These are phyloP conservation scores for Ictalurus punctatus DNA, from an alignment of 2,113 vertebrate species.

Conservation along the genomic window DNA sequence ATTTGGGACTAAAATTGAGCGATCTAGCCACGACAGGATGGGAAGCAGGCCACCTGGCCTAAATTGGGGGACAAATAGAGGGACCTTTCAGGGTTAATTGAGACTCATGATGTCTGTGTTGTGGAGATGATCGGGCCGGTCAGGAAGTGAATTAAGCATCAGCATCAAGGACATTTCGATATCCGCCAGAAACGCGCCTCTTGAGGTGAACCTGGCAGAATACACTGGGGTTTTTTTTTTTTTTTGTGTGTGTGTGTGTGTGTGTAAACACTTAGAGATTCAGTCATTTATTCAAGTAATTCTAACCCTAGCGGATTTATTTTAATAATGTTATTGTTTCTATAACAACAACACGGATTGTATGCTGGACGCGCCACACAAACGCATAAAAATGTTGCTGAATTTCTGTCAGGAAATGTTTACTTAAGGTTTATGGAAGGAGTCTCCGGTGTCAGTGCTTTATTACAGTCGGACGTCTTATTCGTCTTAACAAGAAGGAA, in stretches of 20 bases:
- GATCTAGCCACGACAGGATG: neutral
- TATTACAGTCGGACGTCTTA: neutral
- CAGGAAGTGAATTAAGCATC: neutral
- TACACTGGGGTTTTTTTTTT: neutral
- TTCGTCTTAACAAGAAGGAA: neutral
- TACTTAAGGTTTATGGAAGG: neutral
- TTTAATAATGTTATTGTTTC: neutral
- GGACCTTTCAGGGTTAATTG: neutral
- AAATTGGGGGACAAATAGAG: neutral
- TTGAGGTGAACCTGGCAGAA: neutral
- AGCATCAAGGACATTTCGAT: neutral
- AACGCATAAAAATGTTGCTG: neutral
- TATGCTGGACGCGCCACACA: neutral
- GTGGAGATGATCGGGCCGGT: neutral
- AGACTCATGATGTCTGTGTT: constrained; percentile 8
- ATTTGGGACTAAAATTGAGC: neutral
- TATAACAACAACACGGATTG: neutral
- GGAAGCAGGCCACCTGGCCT: neutral
- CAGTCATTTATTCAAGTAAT: neutral
- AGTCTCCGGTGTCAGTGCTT: neutral
- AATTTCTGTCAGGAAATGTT: neutral
- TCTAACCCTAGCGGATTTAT: neutral
- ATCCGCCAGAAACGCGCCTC: neutral
- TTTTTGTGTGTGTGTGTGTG: neutral
- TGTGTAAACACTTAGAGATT: neutral